phyloP scores from a whole-genome alignment of 2,797 vertebrate species.

The Pangasius djambal region DNA sequence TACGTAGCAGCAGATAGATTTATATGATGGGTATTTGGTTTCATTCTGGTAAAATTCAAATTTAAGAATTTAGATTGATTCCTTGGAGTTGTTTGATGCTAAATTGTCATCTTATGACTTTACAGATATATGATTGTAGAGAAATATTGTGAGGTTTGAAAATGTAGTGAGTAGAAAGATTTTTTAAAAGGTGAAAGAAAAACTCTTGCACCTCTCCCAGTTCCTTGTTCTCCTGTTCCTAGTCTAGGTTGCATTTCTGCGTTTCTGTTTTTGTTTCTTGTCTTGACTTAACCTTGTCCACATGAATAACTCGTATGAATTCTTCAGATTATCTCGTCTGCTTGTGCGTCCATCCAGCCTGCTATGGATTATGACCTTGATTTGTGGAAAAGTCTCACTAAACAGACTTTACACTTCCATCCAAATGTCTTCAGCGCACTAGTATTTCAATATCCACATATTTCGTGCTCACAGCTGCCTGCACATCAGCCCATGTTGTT shows the following conservation, averaged over 20 bases:
- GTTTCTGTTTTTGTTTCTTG: background rate
- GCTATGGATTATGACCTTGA: background rate
- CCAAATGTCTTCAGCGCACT: background rate
- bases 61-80: background rate
- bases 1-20: background rate
- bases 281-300: background rate
- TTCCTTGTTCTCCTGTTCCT: background rate
- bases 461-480: constrained; percentile 8
- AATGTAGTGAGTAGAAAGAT: background rate
- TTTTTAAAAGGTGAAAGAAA: background rate
- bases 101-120: background rate
- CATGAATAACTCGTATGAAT: background rate
- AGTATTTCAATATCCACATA: constrained; percentile 1
- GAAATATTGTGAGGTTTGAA: background rate
- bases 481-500: constrained; percentile 36
- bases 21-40: background rate
- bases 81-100: background rate
- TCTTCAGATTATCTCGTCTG: background rate
- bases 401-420: background rate
- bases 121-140: background rate
- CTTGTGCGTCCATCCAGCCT: background rate
- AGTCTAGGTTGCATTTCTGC: background rate
- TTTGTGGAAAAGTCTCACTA: background rate
- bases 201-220: background rate
- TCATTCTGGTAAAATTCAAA: background rate